Percentiles rank a stretch among this genome's conserved stretches.
Evolutionary conservation across 2,797 vertebrate species (phyloP).

Genomic region (Eulemur rubriventer): DNA sequence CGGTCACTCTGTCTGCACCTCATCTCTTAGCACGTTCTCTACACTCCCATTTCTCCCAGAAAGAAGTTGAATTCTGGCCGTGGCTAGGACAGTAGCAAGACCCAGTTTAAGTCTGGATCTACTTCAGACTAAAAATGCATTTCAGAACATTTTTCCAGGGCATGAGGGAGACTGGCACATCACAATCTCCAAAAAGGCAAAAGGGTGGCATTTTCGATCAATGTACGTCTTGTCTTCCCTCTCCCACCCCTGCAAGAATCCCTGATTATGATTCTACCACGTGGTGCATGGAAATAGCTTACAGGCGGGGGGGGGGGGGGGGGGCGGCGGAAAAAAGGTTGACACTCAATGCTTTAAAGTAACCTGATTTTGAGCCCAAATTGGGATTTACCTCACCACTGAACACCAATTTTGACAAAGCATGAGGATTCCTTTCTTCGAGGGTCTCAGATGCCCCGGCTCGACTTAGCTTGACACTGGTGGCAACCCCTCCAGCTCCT

Average conservation of each 20-base stretch:
- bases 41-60: background rate
- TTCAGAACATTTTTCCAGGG: background rate
- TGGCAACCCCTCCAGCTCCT: background rate
- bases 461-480: background rate
- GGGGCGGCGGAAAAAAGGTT: background rate
- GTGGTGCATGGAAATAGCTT: background rate
- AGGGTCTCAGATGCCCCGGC: background rate
- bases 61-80: background rate
- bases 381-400: background rate
- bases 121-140: slow-evolving; percentile 7
- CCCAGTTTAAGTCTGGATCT: background rate
- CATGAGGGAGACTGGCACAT: background rate
- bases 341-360: slow-evolving; percentile 19
- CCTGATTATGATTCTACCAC: background rate
- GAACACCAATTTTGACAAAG: background rate
- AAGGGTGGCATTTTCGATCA: background rate
- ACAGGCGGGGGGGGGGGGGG: background rate
- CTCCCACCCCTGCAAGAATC: background rate
- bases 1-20: background rate
- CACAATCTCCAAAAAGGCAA: slow-evolving; percentile 24
- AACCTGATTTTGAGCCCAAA: background rate
- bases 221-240: background rate
- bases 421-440: background rate
- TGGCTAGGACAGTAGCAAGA: background rate
- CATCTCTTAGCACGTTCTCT: background rate